Conservation (phyloP, 2,113 vertebrate species). For the Synodontis membranacea region DNA sequence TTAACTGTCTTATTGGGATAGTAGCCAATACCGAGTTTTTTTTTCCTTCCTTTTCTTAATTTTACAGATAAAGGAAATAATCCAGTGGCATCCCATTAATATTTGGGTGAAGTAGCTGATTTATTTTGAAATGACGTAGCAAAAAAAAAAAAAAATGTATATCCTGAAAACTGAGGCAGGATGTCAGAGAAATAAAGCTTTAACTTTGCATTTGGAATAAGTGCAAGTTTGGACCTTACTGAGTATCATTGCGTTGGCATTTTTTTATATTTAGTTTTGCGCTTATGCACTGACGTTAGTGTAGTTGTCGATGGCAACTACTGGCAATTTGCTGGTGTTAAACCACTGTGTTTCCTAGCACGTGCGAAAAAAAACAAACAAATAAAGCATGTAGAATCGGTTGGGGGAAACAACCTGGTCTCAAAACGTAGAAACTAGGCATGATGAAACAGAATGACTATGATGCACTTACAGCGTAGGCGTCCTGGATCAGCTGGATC, state of each 20-base stretch:
- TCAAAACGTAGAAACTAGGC: not conserved
- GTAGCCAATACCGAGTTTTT: not conserved
- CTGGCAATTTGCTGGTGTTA: not conserved
- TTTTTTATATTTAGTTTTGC: not conserved
- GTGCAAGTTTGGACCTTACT: not conserved
- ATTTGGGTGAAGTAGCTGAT: not conserved
- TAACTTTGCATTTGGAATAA: not conserved
- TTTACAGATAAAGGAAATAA: not conserved
- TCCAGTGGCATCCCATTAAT: not conserved
- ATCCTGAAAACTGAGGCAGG: not conserved
- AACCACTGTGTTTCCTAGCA: not conserved
- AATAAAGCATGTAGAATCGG: not conserved
- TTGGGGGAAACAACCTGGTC: not conserved
- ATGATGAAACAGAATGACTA: not conserved
- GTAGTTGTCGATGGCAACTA: too few species aligned
- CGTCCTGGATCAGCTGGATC: slow-evolving; percentile 89
- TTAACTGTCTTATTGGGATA: not conserved
- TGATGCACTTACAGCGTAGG: slow-evolving; percentile 82
- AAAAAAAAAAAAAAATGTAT: not conserved
- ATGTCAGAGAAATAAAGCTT: not conserved
- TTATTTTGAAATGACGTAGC: not conserved
- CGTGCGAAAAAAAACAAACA: not conserved
- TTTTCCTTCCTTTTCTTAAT: too few species aligned
- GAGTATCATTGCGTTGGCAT: not conserved
- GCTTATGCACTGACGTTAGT: not conserved